Percentiles rank a stretch among this genome's conserved stretches.
These are phyloP conservation scores for Drosophila infuscata DNA, from an alignment of 2,888 invertebrate species.

Conservation along the genomic window DNA sequence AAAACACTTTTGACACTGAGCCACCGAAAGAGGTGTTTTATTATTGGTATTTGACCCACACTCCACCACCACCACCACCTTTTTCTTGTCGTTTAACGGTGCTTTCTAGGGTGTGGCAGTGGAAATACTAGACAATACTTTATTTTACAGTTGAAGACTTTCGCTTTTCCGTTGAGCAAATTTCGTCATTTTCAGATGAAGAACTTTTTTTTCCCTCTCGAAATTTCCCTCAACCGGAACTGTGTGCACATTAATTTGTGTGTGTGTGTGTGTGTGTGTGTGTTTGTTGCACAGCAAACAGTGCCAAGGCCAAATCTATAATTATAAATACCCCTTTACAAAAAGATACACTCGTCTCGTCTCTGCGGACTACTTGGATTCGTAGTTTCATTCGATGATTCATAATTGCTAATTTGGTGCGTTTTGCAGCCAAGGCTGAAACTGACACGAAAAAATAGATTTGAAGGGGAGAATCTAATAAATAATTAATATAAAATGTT, in stretches of 20 bases:
- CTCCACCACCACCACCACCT: neutral
- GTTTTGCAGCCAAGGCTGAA: neutral
- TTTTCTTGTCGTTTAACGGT: conserved; percentile 35
- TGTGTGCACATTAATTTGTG: conserved; percentile 12
- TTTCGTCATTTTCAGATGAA: neutral
- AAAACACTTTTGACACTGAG: conserved; percentile 69
- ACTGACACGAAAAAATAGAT: conserved; percentile 13
- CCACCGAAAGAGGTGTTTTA: conserved; percentile 29
- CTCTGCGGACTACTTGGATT: conserved; percentile 28
- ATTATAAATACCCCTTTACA: conserved; percentile 6
- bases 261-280: neutral
- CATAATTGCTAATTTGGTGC: conserved; percentile 38
- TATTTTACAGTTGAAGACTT: conserved; percentile 46
- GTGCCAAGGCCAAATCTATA: conserved; percentile 56
- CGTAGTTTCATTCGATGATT: conserved; percentile 32
- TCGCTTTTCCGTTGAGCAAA: conserved; percentile 52
- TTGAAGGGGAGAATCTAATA: neutral
- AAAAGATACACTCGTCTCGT: neutral
- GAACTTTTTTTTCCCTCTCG: conserved; percentile 22
- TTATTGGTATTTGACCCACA: conserved; percentile 17
- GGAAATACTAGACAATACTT: conserved; percentile 6
- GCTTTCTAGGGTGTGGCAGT: conserved; percentile 15
- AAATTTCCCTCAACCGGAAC: conserved; percentile 33
- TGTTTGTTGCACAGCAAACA: conserved; percentile 31
- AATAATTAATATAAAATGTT: neutral